phyloP scores from a whole-genome alignment of 2,888 invertebrate species.

The Helicoverpa assulta region DNA sequence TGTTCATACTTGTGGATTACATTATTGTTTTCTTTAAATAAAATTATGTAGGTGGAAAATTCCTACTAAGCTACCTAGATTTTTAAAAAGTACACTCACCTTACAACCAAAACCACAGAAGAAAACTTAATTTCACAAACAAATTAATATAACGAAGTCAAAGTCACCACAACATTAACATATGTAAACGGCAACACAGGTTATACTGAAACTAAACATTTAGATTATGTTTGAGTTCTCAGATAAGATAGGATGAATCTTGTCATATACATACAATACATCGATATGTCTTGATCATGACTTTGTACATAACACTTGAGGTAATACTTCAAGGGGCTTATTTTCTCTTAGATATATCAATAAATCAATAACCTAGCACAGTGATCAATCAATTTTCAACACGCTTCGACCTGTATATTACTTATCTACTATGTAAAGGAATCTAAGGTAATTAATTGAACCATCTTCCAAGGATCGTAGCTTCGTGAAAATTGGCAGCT shows the following conservation, averaged over 20 bases:
- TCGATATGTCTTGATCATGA: conserved; percentile 45
- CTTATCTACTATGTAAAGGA: no score
- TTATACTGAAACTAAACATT: conserved; percentile 36
- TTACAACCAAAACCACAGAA: not conserved
- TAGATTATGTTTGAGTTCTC: conserved; percentile 47
- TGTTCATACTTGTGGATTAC: no score
- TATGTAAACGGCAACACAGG: conserved; percentile 13
- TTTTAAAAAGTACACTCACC: conserved; percentile 17
- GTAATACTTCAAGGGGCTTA: conserved; percentile 6
- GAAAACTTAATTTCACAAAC: conserved; percentile 4
- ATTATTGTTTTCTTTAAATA: no score
- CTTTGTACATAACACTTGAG: conserved; percentile 31
- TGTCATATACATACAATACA: conserved; percentile 42
- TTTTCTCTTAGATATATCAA: not conserved
- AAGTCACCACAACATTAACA: conserved; percentile 24
- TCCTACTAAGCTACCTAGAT: no score
- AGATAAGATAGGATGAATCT: conserved; percentile 58
- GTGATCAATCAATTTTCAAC: not conserved
- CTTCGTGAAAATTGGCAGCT: no score
- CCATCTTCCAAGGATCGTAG: no score
- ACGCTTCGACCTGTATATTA: no score
- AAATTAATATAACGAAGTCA: conserved; percentile 9
- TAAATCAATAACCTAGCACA: not conserved
- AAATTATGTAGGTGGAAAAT: no score
- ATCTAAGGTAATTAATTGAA: no score